These are phyloP conservation scores for Nyctalus aviator DNA, from an alignment of 2,797 vertebrate species.

Conservation along the genomic window DNA sequence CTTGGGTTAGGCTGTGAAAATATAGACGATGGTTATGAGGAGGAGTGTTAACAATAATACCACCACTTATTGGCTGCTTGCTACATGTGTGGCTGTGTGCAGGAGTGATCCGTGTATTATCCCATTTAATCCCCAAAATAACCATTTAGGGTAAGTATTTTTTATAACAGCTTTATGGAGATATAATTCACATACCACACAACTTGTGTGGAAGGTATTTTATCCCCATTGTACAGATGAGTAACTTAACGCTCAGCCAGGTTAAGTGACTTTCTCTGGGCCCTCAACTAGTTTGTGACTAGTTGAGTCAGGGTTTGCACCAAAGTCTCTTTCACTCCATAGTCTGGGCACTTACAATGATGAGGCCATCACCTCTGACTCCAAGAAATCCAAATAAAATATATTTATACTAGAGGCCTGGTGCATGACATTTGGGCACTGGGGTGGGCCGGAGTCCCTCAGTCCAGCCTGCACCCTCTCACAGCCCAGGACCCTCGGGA, in stretches of 20 bases:
- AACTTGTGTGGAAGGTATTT: background rate
- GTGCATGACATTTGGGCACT: too few species aligned
- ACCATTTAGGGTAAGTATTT: background rate
- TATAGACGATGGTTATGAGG: background rate
- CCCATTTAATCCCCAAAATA: background rate
- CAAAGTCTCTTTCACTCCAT: background rate
- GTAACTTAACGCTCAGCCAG: constrained; percentile 9
- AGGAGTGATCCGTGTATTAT: background rate
- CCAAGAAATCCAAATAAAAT: background rate
- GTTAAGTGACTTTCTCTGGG: background rate
- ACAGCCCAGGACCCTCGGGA: too few species aligned
- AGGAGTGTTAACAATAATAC: background rate
- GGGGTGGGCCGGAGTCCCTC: too few species aligned
- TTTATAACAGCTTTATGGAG: background rate
- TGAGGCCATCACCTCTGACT: background rate
- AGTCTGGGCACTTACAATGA: background rate
- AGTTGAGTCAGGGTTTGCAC: background rate
- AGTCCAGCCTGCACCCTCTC: too few species aligned
- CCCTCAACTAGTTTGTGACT: background rate
- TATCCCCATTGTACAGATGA: background rate
- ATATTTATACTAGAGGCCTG: background rate
- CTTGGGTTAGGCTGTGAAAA: background rate
- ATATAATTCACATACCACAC: background rate
- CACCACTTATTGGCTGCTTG: background rate
- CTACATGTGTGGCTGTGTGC: background rate